Conservation (phyloP, 2,888 invertebrate species). For the Octonoba sinensis region DNA sequence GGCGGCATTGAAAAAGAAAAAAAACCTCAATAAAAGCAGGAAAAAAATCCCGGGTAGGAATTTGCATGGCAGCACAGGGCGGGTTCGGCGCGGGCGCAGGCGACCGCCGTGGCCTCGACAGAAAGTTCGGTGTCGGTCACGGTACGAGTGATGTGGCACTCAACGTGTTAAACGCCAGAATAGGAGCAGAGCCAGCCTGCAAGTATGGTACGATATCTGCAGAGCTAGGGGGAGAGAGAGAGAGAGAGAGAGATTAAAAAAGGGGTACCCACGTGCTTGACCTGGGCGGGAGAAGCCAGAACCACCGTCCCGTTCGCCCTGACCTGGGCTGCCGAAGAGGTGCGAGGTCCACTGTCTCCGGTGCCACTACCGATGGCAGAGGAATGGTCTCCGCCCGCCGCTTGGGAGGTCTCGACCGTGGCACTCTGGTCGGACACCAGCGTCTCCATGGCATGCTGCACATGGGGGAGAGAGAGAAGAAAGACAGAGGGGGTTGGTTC, state of each 20-base stretch:
- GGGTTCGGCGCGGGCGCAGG: too few relatives aligned
- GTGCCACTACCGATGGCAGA: conserved; percentile 11
- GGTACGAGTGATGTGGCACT: too few relatives aligned
- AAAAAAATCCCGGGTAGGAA: too few relatives aligned
- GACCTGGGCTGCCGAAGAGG: conserved; percentile 38
- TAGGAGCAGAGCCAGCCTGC: too few relatives aligned
- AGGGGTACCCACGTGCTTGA: conserved; percentile 61
- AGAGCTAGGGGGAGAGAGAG: conserved; percentile 11
- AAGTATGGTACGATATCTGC: neutral
- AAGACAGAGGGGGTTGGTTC: conserved; percentile 35
- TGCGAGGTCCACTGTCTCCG: conserved; percentile 23
- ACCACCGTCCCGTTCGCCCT: conserved; percentile 61
- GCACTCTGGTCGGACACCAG: conserved; percentile 83
- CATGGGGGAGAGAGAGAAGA: conserved; percentile 15
- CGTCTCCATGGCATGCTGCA: conserved; percentile 79
- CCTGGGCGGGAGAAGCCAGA: conserved; percentile 58
- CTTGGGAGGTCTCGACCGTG: conserved; percentile 52
- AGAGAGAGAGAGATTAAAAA: conserved; percentile 1
- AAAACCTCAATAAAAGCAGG: too few relatives aligned
- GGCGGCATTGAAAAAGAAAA: too few relatives aligned
- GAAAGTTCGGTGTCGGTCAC: too few relatives aligned
- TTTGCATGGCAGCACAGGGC: too few relatives aligned
- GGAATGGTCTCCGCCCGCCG: conserved; percentile 31
- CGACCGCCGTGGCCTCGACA: too few relatives aligned
- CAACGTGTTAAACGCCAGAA: too few relatives aligned